Conservation (phyloP, 2,113 vertebrate genomes). For the Noturus placidus region DNA sequence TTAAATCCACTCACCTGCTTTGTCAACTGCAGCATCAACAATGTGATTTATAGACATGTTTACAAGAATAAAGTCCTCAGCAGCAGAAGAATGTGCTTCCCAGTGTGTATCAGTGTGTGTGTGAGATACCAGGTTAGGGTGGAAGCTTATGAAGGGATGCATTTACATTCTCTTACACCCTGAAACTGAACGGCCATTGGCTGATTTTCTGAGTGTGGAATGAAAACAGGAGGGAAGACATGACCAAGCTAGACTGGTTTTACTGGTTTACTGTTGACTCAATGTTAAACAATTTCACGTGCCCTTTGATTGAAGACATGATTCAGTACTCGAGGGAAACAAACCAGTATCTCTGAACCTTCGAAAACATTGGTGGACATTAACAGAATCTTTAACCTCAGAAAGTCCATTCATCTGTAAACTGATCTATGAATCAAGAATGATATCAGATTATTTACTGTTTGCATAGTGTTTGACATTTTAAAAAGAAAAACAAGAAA, state of each 20-base stretch:
- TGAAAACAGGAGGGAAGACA: constrained; percentile 12
- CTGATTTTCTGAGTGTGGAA: constrained; percentile 31
- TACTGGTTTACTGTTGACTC: constrained; percentile 24
- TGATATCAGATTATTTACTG: not conserved
- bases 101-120: constrained; percentile 8
- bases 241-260: constrained; percentile 42
- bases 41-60: constrained; percentile 49
- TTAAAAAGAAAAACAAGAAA: too few species aligned
- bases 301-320: not conserved
- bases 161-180: constrained; percentile 10
- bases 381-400: not conserved
- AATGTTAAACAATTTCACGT: constrained; percentile 8
- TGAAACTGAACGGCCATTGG: constrained; percentile 44
- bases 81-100: constrained; percentile 16
- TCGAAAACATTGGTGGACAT: not conserved
- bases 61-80: constrained; percentile 9
- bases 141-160: constrained; percentile 47
- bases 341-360: not conserved
- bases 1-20: constrained; percentile 60
- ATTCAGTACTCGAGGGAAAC: not conserved
- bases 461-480: too few species aligned
- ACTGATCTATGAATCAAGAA: not conserved
- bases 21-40: constrained; percentile 45
- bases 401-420: not conserved
- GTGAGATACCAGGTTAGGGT: not conserved